phyloP scores from a whole-genome alignment of 2,888 invertebrate genomes.

The Myathropa florea region DNA sequence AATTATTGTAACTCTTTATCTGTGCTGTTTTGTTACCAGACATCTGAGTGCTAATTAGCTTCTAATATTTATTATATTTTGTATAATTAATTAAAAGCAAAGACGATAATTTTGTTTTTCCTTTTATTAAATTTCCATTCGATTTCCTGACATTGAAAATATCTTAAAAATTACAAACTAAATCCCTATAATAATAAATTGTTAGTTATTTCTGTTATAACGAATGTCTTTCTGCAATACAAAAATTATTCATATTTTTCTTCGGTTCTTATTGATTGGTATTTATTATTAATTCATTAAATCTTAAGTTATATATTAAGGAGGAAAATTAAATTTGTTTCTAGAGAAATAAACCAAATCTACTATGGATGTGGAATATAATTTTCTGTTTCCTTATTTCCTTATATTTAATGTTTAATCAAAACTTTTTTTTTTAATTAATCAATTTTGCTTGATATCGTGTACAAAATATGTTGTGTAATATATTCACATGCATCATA shows the following conservation, averaged over 20 bases:
- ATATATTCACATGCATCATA: constrained; percentile 64
- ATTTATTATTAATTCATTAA: neutral
- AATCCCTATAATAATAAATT: constrained; percentile 62
- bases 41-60: no score
- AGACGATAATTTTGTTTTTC: constrained; percentile 16
- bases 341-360: neutral
- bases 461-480: constrained; percentile 61
- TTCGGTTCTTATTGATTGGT: constrained; percentile 5
- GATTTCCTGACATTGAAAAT: constrained; percentile 67
- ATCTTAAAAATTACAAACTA: constrained; percentile 57
- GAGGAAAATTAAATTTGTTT: neutral
- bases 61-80: no score
- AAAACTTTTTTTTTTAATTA: constrained; percentile 42
- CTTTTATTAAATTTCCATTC: constrained; percentile 70
- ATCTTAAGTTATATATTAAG: neutral
- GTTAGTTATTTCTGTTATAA: constrained; percentile 44
- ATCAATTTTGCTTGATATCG: constrained; percentile 61
- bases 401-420: neutral
- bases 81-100: neutral
- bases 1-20: no score
- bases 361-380: neutral
- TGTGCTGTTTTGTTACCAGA: no score
- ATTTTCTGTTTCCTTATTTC: neutral
- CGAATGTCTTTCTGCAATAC: constrained; percentile 16
- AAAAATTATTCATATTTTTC: constrained; percentile 35